Conservation (phyloP, 2,113 vertebrate species). For the Aldabrachelys gigantea region DNA sequence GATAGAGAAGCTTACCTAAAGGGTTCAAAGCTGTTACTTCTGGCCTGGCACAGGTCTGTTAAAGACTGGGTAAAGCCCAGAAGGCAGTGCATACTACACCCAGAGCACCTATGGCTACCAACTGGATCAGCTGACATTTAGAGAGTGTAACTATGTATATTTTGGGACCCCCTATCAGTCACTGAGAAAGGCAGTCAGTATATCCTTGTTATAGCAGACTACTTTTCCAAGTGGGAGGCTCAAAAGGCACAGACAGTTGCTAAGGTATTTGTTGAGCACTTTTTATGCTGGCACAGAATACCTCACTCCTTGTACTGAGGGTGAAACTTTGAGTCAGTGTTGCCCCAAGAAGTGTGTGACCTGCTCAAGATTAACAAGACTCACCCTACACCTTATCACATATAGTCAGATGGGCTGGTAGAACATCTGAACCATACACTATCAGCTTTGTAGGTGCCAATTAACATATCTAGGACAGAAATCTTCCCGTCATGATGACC, state of each 20-base stretch:
- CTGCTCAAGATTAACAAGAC: not conserved
- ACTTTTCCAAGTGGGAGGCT: not conserved
- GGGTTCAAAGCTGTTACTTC: not conserved
- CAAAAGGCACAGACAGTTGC: not conserved
- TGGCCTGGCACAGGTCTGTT: not conserved
- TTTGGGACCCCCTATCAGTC: not conserved
- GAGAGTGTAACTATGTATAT: not conserved
- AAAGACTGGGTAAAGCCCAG: too few species aligned
- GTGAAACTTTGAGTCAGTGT: not conserved
- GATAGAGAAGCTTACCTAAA: not conserved
- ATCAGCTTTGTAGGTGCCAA: not conserved
- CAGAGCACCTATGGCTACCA: too few species aligned
- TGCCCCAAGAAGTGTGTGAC: not conserved
- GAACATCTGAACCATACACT: too few species aligned
- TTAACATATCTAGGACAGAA: not conserved
- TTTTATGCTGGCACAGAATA: not conserved
- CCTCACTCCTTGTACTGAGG: not conserved
- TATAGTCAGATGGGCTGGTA: too few species aligned
- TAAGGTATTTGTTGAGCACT: not conserved
- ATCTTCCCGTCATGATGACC: not conserved
- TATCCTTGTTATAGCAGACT: not conserved
- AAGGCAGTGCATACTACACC: too few species aligned
- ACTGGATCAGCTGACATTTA: not conserved
- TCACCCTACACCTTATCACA: not conserved
- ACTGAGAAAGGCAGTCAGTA: not conserved